Evolutionary conservation across 1,140 invertebrate genomes (phyloP).

Genomic region (Drosophila pachea): DNA sequence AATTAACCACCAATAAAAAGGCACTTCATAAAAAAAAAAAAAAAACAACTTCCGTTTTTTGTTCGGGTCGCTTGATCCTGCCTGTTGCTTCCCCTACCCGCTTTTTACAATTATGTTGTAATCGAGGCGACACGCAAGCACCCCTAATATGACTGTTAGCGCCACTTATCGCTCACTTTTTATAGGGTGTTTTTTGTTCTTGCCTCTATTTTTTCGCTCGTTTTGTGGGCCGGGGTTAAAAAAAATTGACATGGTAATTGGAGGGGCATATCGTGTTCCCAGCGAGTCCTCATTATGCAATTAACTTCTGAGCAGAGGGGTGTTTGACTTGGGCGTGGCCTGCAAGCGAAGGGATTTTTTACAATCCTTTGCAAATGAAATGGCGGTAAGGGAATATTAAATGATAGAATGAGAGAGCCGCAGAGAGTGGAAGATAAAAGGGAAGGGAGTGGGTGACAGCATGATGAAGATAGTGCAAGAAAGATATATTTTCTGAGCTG

Average conservation of each 20-base stretch:
- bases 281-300: slow-evolving; percentile 50
- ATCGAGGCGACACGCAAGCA: slow-evolving; percentile 65
- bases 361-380: not conserved
- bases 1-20: slow-evolving; percentile 77
- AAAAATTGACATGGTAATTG: slow-evolving; percentile 66
- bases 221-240: slow-evolving; percentile 32
- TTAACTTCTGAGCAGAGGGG: slow-evolving; percentile 45
- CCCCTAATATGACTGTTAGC: slow-evolving; percentile 72
- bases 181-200: slow-evolving; percentile 53
- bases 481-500: no score
- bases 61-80: slow-evolving; percentile 25
- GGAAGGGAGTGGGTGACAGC: no score
- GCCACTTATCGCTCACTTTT: slow-evolving; percentile 64
- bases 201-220: no score
- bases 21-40: slow-evolving; percentile 71
- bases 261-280: slow-evolving; percentile 29
- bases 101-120: slow-evolving; percentile 62
- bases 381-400: not conserved
- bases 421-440: no score
- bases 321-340: slow-evolving; percentile 27
- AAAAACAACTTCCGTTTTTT: slow-evolving; percentile 67
- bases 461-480: no score
- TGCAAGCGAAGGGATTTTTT: slow-evolving; percentile 26
- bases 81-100: slow-evolving; percentile 28
- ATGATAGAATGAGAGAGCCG: not conserved